A percentile compares a stretch with the other conserved stretches of the same genome.
Conservation (phyloP, 2,888 invertebrate species). For the Latrodectus elegans region DNA sequence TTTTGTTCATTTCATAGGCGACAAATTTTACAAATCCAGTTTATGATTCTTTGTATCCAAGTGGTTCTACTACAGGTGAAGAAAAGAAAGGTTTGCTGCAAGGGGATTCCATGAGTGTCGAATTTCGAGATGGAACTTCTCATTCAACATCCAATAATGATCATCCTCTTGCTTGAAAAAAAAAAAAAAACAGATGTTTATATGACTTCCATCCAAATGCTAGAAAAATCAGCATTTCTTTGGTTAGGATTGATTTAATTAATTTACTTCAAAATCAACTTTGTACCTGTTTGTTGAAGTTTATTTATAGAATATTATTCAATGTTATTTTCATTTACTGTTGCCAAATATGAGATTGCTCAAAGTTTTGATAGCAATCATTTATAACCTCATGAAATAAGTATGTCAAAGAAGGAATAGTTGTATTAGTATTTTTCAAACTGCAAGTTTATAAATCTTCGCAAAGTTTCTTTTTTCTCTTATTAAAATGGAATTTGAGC, state of each 20-base stretch:
- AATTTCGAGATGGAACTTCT: constrained; percentile 44
- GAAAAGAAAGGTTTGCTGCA: constrained; percentile 76
- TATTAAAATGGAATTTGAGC: too few relatives aligned
- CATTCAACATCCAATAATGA: not conserved
- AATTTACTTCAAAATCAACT: not conserved
- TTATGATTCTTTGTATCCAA: constrained; percentile 86
- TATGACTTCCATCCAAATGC: constrained; percentile 39
- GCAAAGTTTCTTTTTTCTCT: not conserved
- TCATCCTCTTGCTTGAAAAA: constrained; percentile 61
- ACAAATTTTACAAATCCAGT: constrained; percentile 90
- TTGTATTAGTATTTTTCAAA: not conserved
- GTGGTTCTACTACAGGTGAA: constrained; percentile 74
- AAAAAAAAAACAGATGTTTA: not conserved
- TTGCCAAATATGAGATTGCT: constrained; percentile 23
- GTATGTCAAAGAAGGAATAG: not conserved
- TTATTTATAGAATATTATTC: constrained; percentile 23
- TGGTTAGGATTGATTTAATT: not conserved
- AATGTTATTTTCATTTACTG: constrained; percentile 3
- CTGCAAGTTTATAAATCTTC: not conserved
- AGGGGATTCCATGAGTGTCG: constrained; percentile 65
- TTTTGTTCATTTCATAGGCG: constrained; percentile 75
- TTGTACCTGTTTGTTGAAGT: constrained; percentile 42
- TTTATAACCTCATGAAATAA: not conserved
- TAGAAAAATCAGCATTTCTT: not conserved
- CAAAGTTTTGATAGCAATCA: not conserved